phyloP scores from a whole-genome alignment of 2,888 invertebrate genomes.

The Oeneis ivallda region DNA sequence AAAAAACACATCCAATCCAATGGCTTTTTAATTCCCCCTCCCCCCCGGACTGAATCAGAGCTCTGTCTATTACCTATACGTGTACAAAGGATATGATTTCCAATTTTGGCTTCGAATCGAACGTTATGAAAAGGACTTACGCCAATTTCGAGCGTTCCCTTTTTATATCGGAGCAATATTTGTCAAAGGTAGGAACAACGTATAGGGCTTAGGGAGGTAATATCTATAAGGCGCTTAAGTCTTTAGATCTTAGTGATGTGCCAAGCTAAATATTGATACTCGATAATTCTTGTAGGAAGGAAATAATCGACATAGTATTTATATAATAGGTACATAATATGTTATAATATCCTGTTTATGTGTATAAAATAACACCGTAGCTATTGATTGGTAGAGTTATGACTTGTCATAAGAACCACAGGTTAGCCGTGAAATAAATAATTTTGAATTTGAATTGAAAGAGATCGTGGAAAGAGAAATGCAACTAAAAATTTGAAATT shows the following conservation, averaged over 20 bases:
- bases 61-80: background rate
- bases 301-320: background rate
- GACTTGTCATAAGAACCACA: too few species aligned
- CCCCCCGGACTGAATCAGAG: background rate
- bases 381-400: too few species aligned
- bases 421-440: too few species aligned
- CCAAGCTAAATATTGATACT: background rate
- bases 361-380: too few species aligned
- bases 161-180: conserved; percentile 69
- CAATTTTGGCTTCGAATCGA: conserved; percentile 23
- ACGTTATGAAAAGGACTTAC: conserved; percentile 27
- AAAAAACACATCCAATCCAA: too few species aligned
- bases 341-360: too few species aligned
- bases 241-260: conserved; percentile 22
- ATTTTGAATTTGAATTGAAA: too few species aligned
- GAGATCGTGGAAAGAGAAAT: too few species aligned
- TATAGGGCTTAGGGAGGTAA: conserved; percentile 29
- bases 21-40: too few species aligned
- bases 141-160: conserved; percentile 54
- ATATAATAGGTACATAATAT: too few species aligned
- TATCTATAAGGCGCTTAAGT: conserved; percentile 35
- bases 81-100: conserved; percentile 7
- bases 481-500: too few species aligned
- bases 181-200: conserved; percentile 54
- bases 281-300: background rate